Base-by-base conservation (phyloP, 1,140 invertebrate species). In the Agraylea sexmaculata region DNA sequence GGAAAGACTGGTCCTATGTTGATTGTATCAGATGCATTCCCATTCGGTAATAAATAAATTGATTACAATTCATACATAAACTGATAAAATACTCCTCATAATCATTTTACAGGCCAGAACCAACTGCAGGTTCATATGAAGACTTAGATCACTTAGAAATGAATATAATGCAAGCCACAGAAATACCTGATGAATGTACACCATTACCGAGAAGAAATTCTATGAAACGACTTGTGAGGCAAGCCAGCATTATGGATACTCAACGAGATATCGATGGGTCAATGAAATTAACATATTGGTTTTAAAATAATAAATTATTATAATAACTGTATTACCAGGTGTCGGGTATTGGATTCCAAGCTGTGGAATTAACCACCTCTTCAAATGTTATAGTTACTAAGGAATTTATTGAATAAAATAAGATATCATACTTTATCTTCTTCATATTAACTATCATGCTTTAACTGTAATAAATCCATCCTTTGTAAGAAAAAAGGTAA, bases 201-300 rank as follows among this genome's bases (percentile, higher is more conserved):
- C 64, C 62, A 0, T 41, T 74, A 19, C 59, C 68, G 8, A 59
- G 69, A 50, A 57, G 69, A 30, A 61, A 58, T 15, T 77, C 75
- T 1, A 73, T 81, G 64, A 70, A 72, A 32, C 70, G 73, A 45
- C 57, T 87, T 18, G 74, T 78, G 6, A 68, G 80, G 4, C 83
- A 87, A 59, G 66, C 75, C 28, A 86, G 81, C 59, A 66, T 77
- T 2, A 75, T 86, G 69, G 82, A 85, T 44, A 84, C 83, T 2
- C 83, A 83, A 49, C 71, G 74, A 37, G 73, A 81, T 45, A 68
- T 73, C 0, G 79, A 84, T 51, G 83, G 83, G 12, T 76, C 74
- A 28, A 80, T 87, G 54, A 82, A 80, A 56, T 75, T 87, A 64
- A 83, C 83, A 1, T 84, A 85, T 57, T 87, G 83, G 83, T 84